Evolutionary conservation across 2,888 invertebrate genomes (phyloP), one percentile per base, ranked within the genome.

Genomic region (Eudasyphora cyanicolor): DNA sequence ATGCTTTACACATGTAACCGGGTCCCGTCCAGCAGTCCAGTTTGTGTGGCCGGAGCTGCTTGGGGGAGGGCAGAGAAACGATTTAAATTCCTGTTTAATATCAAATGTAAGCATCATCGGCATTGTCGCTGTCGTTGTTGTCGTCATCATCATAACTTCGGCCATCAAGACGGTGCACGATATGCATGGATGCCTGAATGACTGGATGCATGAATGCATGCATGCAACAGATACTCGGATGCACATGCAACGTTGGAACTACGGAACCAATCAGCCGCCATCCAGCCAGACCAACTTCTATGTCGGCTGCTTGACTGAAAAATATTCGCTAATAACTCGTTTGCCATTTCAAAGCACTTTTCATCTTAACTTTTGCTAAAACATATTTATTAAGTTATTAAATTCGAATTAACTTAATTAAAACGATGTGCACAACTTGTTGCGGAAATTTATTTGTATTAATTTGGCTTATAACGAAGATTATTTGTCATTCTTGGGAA

Each of bases 381-480:
- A 70, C 35, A 79, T 69, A 54, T 45, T 64, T 70, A 78, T 82
- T 76, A 79, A 82, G 82, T 73, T 67, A 82, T 82, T 76, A 82
- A 79, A 82, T 51, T 73, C 45, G 29, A 67, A 73, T 76, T 73
- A 82, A 78, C 38, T 70, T 82, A 62, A 77, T 82, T 69, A 76
- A 82, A 76, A 73, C 38, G 76, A 79, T 57, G 51, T 17, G 0
- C 51, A 32, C 49, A 51, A 38, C 32, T 64, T 38, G 6, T 38
- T 38, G 7, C 7, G 6, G 6, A 38, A 38, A 38, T 7, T 2
- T 12, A 38, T 32, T 4, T 32, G 4, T 32, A n/a, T n/a, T n/a
- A n/a, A n/a, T n/a, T 38, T 38, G 6, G 12, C 38, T 8, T 2
- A 38, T 38, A 5, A 2, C 12, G 6, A 38, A 38, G 12, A n/a